These are phyloP conservation scores for Nibea coibor DNA, from an alignment of 2,113 vertebrate genomes.

Conservation along the genomic window DNA sequence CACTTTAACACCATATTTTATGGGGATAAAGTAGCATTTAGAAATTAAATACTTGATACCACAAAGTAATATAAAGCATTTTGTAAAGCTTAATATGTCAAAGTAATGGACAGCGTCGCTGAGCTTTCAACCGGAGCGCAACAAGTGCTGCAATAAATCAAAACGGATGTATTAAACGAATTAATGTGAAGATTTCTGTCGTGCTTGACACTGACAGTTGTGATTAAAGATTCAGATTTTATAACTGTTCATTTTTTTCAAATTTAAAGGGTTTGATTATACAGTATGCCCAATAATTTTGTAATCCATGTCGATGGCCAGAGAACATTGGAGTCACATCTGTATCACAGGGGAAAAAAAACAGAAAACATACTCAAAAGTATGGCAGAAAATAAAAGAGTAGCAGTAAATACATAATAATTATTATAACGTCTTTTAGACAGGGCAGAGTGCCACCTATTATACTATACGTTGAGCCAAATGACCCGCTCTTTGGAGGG, in stretches of 20 bases:
- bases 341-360: too few relatives aligned
- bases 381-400: too few relatives aligned
- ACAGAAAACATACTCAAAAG: too few relatives aligned
- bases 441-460: too few relatives aligned
- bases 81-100: constrained; percentile 50
- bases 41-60: constrained; percentile 56
- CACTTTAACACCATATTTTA: constrained; percentile 80
- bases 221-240: neutral
- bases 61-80: constrained; percentile 44
- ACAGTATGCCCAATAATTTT: neutral
- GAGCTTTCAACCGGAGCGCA: neutral
- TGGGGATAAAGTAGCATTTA: constrained; percentile 71
- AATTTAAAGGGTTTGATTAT: too few relatives aligned
- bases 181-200: neutral
- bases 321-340: neutral
- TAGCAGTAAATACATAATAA: too few relatives aligned
- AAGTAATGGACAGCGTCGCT: constrained; percentile 31
- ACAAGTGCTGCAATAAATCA: neutral
- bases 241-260: too few relatives aligned
- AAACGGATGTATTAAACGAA: neutral
- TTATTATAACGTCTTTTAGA: too few relatives aligned
- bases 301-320: neutral
- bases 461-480: too few relatives aligned
- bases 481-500: too few relatives aligned
- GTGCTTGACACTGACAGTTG: neutral